phyloP scores from a whole-genome alignment of 2,797 vertebrate genomes.

The Pristis pectinata region DNA sequence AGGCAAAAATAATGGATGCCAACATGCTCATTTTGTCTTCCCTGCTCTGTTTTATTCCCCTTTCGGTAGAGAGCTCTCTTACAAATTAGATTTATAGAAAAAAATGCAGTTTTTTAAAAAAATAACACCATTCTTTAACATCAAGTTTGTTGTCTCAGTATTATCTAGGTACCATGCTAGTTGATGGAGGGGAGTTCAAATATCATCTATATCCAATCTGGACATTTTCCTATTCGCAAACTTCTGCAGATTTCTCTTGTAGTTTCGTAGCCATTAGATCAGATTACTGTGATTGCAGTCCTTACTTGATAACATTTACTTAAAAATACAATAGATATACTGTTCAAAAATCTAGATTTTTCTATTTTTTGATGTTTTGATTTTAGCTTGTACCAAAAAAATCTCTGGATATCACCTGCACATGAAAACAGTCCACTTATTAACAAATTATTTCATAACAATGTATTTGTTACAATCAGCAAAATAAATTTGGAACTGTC shows the following conservation, averaged over 20 bases:
- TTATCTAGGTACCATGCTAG: neutral
- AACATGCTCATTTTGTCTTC: conserved; percentile 20
- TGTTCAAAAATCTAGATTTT: neutral
- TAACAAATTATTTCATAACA: neutral
- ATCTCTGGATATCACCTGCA: neutral
- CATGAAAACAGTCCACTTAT: neutral
- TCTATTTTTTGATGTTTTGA: neutral
- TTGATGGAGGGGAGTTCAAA: neutral
- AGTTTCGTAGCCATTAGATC: neutral
- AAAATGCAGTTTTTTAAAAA: neutral
- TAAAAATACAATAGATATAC: neutral
- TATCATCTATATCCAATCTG: neutral
- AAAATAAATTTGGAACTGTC: neutral
- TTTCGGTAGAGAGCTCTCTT: conserved; percentile 26
- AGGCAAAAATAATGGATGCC: conserved; percentile 28
- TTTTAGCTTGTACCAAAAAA: conserved; percentile 2
- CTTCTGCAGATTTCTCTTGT: neutral
- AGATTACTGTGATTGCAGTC: neutral
- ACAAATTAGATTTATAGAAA: neutral
- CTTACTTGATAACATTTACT: neutral
- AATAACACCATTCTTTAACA: conserved; percentile 22
- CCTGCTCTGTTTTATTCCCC: conserved; percentile 18
- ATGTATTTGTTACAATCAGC: neutral
- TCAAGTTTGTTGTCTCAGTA: neutral
- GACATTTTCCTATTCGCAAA: no score